Base-by-base conservation (phyloP, 2,113 vertebrate species). In the Picathartes gymnocephalus region DNA sequence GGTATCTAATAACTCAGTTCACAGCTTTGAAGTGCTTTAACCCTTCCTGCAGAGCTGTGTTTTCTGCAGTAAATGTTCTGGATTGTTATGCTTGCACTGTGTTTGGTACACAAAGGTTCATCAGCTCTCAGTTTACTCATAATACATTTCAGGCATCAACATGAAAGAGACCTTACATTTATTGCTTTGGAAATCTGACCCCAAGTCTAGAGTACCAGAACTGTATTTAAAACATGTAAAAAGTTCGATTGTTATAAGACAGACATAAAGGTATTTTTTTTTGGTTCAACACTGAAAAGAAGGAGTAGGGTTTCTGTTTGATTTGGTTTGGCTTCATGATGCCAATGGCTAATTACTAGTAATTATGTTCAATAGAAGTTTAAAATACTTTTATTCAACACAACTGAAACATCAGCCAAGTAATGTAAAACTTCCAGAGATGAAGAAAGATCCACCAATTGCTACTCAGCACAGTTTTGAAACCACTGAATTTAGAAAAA, bases 121-220 rank as follows among this genome's bases (percentile, higher is more conserved):
- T 27, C 78, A 92, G 79, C 73, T 90, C 78, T 97, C 94, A 71
- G 79, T 92, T 98, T 97, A 81, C 83, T 90, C 71, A 54, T 97
- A 97, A 97, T 95, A 93, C 96, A 96, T 97, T 95, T 96, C 94
- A 97, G 94, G 91, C 96, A 97, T 68, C 90, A 96, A 91, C 72
- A 83, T 95, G 96, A 98, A 97, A 97, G 95, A 91, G 91, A 86
- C 44, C 65, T 87, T 91, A 90, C 86, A 97, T 97, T 97, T 97
- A 97, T 74, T 93, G 86, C 90, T 94, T 88, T 96, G 93, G 94
- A 98, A 95, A 98, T 93, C 58, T 96, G 95, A 97, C 69, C 65
- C 78, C 83, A 93, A 73, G 69, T 91, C 72, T 88, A 82, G 90
- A 93, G 74, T 76, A 96, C 64, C 54, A 97, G 76, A 92, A 94